Evolutionary conservation across 2,888 invertebrate genomes (phyloP), one percentile per base, ranked within the genome.

Genomic region (Phorcus lineatus): DNA sequence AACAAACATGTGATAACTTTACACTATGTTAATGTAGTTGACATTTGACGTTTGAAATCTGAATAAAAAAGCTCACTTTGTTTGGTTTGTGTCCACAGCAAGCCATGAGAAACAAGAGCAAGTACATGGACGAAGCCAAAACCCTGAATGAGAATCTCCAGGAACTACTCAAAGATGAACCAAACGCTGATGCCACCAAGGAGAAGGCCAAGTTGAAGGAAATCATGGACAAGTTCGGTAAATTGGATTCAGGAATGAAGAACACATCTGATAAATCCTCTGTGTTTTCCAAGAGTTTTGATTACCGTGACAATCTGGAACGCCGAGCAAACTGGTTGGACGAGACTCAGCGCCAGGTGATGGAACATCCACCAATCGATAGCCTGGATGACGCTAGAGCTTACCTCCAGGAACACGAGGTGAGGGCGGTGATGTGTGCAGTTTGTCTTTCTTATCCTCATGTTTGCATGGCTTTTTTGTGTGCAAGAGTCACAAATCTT

Each of bases 131-230:
- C 93, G 97, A 97, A 90, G 97, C 98, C 96, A 98, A 98, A 92
- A 97, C 97, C 97, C 94, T 99, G 79, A 97, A 98, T 0, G 97
- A 97, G 93, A 97, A 97, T 17, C 94, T 98, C 77, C 97, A 98
- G 90, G 96, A 96, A 88, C 95, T 99, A 82, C 95, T 96, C 24
- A 96, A 97, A 53, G 96, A 97, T 91, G 96, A 96, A 86, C 95
- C 96, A 16, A 96, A 97, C 89, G 94, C 95, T 70, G 97, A 97
- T 93, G 96, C 96, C 0, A 94, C 95, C 84, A 94, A 94, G 36
- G 98, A 98, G 93, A 97, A 98, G 92, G 95, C 95, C 82, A 95
- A 95, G 89, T 94, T 99, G 17, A 97, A 97, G 92, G 87, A 84
- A 13, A 82, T 90, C 54, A 96, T 98, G 82, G 95, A 96, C 0